Evolutionary conservation across 2,113 vertebrate genomes (phyloP).

Genomic region (Trematomus loennbergii): DNA sequence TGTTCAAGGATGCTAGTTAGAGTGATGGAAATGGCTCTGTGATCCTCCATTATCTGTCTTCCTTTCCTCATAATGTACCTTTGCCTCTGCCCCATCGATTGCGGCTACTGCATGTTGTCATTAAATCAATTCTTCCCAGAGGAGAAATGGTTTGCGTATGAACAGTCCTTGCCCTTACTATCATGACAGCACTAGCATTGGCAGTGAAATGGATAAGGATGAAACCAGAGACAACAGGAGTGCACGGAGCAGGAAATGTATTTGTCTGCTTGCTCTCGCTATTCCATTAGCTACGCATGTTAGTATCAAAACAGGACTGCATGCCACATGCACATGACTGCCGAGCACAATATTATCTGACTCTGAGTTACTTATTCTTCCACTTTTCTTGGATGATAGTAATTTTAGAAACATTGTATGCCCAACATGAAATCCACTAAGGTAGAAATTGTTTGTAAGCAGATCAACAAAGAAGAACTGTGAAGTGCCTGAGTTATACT

Average conservation of each 20-base stretch:
- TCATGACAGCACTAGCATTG: constrained; percentile 61
- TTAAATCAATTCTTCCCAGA: constrained; percentile 84
- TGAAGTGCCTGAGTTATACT: constrained; percentile 33
- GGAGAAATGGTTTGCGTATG: constrained; percentile 84
- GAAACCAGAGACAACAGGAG: constrained; percentile 64
- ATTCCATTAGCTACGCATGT: constrained; percentile 61
- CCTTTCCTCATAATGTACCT: constrained; percentile 80
- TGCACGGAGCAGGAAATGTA: constrained; percentile 61
- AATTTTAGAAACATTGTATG: constrained; percentile 45
- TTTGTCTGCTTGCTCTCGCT: constrained; percentile 58
- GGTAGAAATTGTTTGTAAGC: constrained; percentile 27
- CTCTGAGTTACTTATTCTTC: constrained; percentile 47
- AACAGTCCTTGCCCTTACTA: constrained; percentile 76
- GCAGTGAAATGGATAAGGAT: constrained; percentile 76
- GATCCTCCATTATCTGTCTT: constrained; percentile 82
- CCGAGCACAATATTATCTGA: constrained; percentile 41
- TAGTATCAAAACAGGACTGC: constrained; percentile 56
- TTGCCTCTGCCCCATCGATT: constrained; percentile 82
- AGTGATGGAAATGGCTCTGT: constrained; percentile 79
- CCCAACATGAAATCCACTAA: constrained; percentile 48
- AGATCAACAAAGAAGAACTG: constrained; percentile 56
- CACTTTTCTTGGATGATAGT: constrained; percentile 55
- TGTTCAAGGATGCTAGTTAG: constrained; percentile 75
- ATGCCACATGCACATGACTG: constrained; percentile 15
- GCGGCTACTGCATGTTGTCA: constrained; percentile 78